Base-by-base conservation (phyloP, 2,888 invertebrate genomes). In the Hermaeophaga mercurialis region DNA sequence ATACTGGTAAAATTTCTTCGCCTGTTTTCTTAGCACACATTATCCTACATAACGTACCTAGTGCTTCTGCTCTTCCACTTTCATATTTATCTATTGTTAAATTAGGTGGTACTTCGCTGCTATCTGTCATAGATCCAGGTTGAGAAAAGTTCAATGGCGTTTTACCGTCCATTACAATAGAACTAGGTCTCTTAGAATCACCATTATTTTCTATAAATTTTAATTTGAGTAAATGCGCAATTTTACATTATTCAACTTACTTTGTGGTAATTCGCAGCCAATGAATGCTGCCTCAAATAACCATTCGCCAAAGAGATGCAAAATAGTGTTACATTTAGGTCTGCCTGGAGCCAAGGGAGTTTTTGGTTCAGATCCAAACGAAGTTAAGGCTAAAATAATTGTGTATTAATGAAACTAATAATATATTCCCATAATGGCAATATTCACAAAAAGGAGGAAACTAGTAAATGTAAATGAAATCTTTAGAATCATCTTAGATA, bases 301-400 rank as follows among this genome's bases (percentile, higher is more conserved):
- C 97, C 97, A 97, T 73, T 94, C 91, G 1, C 97, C 96, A 78
- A 96, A 96, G 64, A 97, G 81, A 77, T 97, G 96, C 55, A 97
- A 83, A 74, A 97, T 90, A 62, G 96, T 96, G 79, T 97, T 96
- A 70, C 95, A 95, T 73, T 92, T 92, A 14, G 96, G 95, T 53
- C 96, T 84, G 19, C 86, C 82, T 12, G 87, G 84, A 1, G 91
- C 88, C 62, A 91, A 78, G 0, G 89, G 86, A 11, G 66, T 67
- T 50, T 72, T 72, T 24, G 71, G 68, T 63, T 77, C 76, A 50
- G 78, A 76, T 3, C 82, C 82, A 58, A 86, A 77, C 1, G 71
- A 72, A 6, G 82, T 80, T 63, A 85, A 80, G 55, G 87, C 90
- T 90, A 71, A n/a, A 73, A 72, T 54, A 24, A 43, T 14, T n/a